Evolutionary conservation across 2,797 vertebrate genomes (phyloP).

Genomic region (Denticeps clupeoides): DNA sequence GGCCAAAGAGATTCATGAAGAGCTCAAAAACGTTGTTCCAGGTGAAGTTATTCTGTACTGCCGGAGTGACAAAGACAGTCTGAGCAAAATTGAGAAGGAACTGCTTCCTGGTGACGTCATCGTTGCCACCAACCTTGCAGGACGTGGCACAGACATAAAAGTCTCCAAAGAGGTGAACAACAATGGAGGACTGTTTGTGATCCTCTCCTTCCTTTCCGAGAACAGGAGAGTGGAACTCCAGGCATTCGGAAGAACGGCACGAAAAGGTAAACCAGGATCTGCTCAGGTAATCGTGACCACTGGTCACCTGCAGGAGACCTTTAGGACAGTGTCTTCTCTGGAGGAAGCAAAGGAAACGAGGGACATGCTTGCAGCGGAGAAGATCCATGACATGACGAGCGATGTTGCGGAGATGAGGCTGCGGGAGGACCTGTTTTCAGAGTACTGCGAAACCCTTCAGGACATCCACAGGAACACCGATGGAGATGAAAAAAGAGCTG

Average conservation of each 20-base stretch:
- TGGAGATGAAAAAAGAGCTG: conserved; percentile 10
- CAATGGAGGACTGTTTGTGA: conserved; percentile 39
- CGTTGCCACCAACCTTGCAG: conserved; percentile 39
- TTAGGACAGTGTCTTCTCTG: neutral
- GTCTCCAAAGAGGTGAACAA: conserved; percentile 36
- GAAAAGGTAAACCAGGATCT: conserved; percentile 30
- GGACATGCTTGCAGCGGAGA: conserved; percentile 9
- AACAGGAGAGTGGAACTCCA: conserved; percentile 37
- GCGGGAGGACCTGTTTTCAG: conserved; percentile 20
- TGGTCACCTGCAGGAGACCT: conserved; percentile 8
- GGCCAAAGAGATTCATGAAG: conserved; percentile 10
- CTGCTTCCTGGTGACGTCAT: neutral
- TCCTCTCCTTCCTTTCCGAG: conserved; percentile 28
- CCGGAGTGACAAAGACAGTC: conserved; percentile 19
- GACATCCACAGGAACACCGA: conserved; percentile 12
- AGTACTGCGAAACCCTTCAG: conserved; percentile 19
- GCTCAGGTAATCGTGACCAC: conserved; percentile 25
- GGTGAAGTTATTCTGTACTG: conserved; percentile 15
- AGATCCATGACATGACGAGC: conserved; percentile 14
- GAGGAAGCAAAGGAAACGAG: conserved; percentile 10
- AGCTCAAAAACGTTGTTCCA: neutral
- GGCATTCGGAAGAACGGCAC: conserved; percentile 34
- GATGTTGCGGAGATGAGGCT: conserved; percentile 24
- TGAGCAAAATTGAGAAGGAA: neutral
- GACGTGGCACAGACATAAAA: conserved; percentile 36